These are phyloP conservation scores for Drosophila koepferae DNA, from an alignment of 2,888 invertebrate genomes.

Conservation along the genomic window DNA sequence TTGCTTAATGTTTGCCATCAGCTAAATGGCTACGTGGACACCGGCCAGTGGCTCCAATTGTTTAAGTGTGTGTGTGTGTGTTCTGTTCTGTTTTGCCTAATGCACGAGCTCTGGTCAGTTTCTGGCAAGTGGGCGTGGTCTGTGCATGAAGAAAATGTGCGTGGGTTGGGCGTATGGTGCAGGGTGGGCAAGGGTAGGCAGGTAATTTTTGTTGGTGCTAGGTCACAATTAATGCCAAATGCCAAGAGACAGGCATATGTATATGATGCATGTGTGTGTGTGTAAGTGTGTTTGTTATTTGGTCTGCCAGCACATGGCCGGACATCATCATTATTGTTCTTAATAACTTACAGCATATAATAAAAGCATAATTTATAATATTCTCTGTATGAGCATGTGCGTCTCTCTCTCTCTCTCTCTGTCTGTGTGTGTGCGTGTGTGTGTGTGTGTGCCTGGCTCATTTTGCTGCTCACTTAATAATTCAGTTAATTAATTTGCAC, in stretches of 20 bases:
- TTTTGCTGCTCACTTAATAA: slow-evolving; percentile 68
- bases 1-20: slow-evolving; percentile 73
- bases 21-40: slow-evolving; percentile 60
- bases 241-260: slow-evolving; percentile 47
- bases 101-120: slow-evolving; percentile 40
- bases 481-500: slow-evolving; percentile 79
- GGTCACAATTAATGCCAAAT: slow-evolving; percentile 79
- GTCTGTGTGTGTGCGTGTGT: slow-evolving; percentile 1
- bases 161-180: no score
- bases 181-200: slow-evolving; percentile 25
- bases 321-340: slow-evolving; percentile 75
- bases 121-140: slow-evolving; percentile 14
- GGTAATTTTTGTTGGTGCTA: slow-evolving; percentile 71
- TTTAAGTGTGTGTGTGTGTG: neutral
- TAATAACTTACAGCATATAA: slow-evolving; percentile 75
- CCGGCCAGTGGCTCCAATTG: slow-evolving; percentile 17
- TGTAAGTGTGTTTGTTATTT: slow-evolving; percentile 7
- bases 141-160: neutral
- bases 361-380: slow-evolving; percentile 77
- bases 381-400: slow-evolving; percentile 21
- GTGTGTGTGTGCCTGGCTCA: slow-evolving; percentile 29
- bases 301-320: slow-evolving; percentile 65
- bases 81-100: slow-evolving; percentile 53
- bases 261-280: slow-evolving; percentile 11
- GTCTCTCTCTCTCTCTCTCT: neutral